Evolutionary conservation across 2,888 invertebrate genomes (phyloP), one percentile per base, ranked within the genome.

Genomic region (Drosophila imparisetae): DNA sequence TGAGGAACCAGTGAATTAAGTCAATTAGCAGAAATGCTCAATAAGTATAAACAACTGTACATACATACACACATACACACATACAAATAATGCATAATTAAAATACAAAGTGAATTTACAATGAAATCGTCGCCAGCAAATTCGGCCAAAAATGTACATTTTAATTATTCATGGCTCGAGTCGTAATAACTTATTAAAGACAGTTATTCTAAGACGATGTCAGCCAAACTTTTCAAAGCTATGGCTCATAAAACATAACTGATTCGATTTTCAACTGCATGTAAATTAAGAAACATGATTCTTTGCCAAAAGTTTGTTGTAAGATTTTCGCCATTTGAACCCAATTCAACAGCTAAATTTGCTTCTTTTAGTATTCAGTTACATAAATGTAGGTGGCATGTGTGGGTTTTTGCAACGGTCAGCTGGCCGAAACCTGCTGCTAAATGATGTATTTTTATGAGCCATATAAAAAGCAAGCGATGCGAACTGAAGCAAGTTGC

Each of bases 401-500:
- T 49, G 24, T 65, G 24, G 4, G 21, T 18, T 6, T 30, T 34
- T 21, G n/a, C 29, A 30, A 18, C 34, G 77, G 78, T 78, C 66
- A 75, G 61, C 30, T 61, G 64, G 40, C 32, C 34, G 5, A 1
- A 60, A 61, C 45, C 54, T 59, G 63, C 30, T 50, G 48, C 34
- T 50, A 59, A 58, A 66, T 60, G 38, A 50, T 57, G 10, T 64
- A 73, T 27, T 68, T 74, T 79, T 64, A 79, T 79, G 63, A n/a
- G 21, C 36, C 24, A 52, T n/a, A 59, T 62, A 62, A 72, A 75
- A 72, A 13, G 34, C 13, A 42, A 50, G 57, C 32, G 48, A 45
- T 24, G 45, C 34, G 49, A 24, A 45, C 45, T 49, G 18, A 50
- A 7, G 52, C n/a, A 30, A 32, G 30, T n/a, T 21, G 30, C 40